Base-by-base conservation (phyloP, 2,797 vertebrate species). In the Parauchenoglanis punctatus region DNA sequence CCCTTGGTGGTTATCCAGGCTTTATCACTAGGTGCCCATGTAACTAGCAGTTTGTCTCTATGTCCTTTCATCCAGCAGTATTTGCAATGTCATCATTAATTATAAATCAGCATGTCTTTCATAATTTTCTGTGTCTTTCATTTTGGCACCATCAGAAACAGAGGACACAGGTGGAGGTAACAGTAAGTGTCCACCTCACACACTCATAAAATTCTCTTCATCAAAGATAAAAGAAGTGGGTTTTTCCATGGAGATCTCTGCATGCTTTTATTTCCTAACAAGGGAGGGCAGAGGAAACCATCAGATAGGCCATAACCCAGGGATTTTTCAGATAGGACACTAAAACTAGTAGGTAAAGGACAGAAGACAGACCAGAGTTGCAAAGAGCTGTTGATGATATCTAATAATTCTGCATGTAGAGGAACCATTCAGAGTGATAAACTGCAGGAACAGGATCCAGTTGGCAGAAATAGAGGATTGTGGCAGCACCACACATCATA, bases 301-400 rank as follows among this genome's bases (percentile, higher is more conserved):
- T 87, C 86, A 89, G 85, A 72, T 77, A 17, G 65, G 52, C 40
- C 77, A 88, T 87, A 87, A 87, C n/a, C 87, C 85, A 83, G 68
- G 44, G 40, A 40, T 28, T 46, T 59, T 68, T 78, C 25, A 35
- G 52, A 65, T 52, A 46, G 56, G 75, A 56, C 75, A 84, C n/a
- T 65, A 25, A 84, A 83, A 73, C 63, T 58, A 83, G 85, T 61
- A 84, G 59, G 56, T 70, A 84, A 67, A 46, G 12, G 35, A 52
- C n/a, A 61, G 78, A 59, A 59, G 18, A 15, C 23, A 44, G 52
- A 23, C 11, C 63, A 49, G 77, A 81, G 54, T 13, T 40, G 11
- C 52, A 78, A 67, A 58, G 15, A 81, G 4, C 56, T 25, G 56
- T 80, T 59, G 0, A 72, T 61, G 7, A 6, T 40, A 76, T 78